Evolutionary conservation across 2,888 invertebrate species (phyloP), one percentile per base, ranked within the genome.

Genomic region (Stenolophus ochropezus): DNA sequence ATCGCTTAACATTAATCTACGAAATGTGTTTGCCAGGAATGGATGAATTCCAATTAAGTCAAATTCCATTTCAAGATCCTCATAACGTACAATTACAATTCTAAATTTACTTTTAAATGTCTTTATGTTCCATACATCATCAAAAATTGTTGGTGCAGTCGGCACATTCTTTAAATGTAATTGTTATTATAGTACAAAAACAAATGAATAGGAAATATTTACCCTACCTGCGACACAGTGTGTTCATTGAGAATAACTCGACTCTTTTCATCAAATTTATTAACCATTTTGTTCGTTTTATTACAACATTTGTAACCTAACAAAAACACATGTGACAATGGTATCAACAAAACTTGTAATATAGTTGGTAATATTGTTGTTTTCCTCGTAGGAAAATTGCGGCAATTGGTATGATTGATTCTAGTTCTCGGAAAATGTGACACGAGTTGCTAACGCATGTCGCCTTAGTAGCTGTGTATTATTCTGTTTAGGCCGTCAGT

Each of bases 31-130:
- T 0, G 95, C 96, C 83, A 97, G 91, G 0, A 95, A 94, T 4
- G 96, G 94, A 86, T 95, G 94, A 69, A 96, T 93, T 0, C 97
- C 97, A 86, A 97, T 94, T 85, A 97, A 88, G 89, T 98, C 97
- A 88, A 97, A 97, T 89, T 97, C 97, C 90, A 97, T 92, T 88
- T 96, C 96, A 81, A 90, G 90, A 71, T 92, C 91, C 83, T 95
- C 93, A 87, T 91, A 90, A 18, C 91, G 89, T 2, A 92, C 89
- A 61, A 92, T 89, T 14, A 91, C 91, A 69, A 93, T 91, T 14
- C 89, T 89, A 84, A 92, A 91, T 86, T 92, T 94, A 87, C 94
- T 92, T 84, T 92, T 92, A 87, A 96, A 96, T 82, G 92, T 93
- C 82, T 94, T 92, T 61, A 94, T 90, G 85, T 90, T 92, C 92